Evolutionary conservation across 2,888 invertebrate genomes (phyloP).

Genomic region (Escarpia spicata): DNA sequence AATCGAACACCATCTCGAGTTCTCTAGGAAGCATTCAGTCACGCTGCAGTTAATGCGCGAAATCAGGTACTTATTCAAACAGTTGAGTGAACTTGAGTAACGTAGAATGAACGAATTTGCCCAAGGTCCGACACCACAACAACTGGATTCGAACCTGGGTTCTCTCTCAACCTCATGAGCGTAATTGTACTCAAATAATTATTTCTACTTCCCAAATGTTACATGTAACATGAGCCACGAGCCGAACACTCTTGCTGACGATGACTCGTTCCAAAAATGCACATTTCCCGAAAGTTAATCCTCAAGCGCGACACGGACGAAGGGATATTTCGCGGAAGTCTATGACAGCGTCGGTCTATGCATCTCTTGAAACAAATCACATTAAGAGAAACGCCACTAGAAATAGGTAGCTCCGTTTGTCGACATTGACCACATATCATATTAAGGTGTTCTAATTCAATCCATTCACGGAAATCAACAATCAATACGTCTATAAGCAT

Average conservation of each 20-base stretch:
- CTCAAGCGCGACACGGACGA: neutral
- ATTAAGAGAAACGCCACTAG: neutral
- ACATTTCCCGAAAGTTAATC: neutral
- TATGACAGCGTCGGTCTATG: neutral
- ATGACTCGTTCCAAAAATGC: neutral
- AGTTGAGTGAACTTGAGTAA: too few species aligned
- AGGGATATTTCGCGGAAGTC: neutral
- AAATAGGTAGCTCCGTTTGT: neutral
- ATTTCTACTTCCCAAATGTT: too few species aligned
- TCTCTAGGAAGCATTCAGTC: too few species aligned
- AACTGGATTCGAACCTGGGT: too few species aligned
- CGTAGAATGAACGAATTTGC: too few species aligned
- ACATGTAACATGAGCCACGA: too few species aligned
- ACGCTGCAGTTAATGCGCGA: too few species aligned
- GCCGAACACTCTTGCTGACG: neutral
- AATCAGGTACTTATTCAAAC: too few species aligned
- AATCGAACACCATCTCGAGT: too few species aligned
- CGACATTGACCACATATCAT: neutral
- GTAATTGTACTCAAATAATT: too few species aligned
- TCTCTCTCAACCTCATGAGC: too few species aligned
- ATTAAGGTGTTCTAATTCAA: neutral
- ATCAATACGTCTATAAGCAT: neutral
- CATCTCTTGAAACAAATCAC: neutral
- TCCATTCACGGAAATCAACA: neutral
- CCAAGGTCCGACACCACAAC: too few species aligned